Conservation (phyloP, 2,888 invertebrate species). For the Leptopilina drosophilae region DNA sequence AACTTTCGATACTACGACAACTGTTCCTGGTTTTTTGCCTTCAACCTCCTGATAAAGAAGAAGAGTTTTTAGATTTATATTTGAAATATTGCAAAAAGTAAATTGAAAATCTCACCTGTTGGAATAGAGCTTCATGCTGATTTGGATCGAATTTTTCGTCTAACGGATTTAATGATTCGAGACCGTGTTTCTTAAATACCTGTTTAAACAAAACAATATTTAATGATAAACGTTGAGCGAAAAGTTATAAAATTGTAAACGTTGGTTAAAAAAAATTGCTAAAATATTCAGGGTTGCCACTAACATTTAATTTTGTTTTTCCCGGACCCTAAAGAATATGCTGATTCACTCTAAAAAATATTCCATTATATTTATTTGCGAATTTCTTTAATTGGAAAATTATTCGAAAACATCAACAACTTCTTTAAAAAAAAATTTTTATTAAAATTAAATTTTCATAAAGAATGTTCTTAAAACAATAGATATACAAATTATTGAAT, state of each 20-base stretch:
- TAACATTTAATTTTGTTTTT: no score
- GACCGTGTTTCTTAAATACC: conserved; percentile 94
- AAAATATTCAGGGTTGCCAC: no score
- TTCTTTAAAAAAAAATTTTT: no score
- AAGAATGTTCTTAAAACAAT: no score
- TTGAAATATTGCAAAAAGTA: conserved; percentile 25
- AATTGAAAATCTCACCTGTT: conserved; percentile 82
- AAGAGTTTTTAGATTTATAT: neutral
- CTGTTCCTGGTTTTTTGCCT: conserved; percentile 89
- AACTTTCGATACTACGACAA: conserved; percentile 95
- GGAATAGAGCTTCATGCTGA: conserved; percentile 96
- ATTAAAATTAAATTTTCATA: no score
- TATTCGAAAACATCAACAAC: no score
- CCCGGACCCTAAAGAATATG: no score
- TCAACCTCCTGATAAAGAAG: conserved; percentile 81
- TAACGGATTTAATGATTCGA: conserved; percentile 91
- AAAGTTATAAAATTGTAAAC: neutral
- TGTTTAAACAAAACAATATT: conserved; percentile 69
- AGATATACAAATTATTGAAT: no score
- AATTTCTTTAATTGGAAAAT: no score
- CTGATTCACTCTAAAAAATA: no score
- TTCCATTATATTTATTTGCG: no score
- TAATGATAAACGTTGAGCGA: neutral
- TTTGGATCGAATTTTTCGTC: conserved; percentile 98
- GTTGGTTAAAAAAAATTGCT: no score